These are phyloP conservation scores for Acleris cristana DNA, from an alignment of 2,888 invertebrate genomes.

Conservation along the genomic window DNA sequence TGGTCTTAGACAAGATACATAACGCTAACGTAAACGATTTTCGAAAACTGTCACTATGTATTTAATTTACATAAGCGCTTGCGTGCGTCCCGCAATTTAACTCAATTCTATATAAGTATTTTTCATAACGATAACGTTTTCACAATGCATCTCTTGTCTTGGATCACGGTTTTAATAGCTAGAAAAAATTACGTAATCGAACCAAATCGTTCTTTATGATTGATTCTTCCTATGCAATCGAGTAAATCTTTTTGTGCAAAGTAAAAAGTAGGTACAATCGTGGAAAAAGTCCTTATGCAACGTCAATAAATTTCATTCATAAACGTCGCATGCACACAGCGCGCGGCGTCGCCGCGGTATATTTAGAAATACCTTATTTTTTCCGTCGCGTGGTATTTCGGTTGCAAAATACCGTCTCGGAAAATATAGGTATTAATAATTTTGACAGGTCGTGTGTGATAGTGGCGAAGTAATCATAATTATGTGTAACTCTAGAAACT, in stretches of 20 bases:
- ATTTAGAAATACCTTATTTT: conserved; percentile 63
- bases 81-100: no score
- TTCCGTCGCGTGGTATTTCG: conserved; percentile 66
- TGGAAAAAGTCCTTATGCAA: conserved; percentile 37
- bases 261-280: conserved; percentile 6
- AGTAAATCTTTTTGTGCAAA: background rate
- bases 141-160: no score
- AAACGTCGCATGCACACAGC: conserved; percentile 50
- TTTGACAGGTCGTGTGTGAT: conserved; percentile 13
- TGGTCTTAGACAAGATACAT: no score
- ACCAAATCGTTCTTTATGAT: no score
- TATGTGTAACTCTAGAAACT: background rate
- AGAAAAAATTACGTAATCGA: no score
- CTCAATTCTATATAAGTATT: no score
- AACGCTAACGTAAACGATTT: no score
- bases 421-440: conserved; percentile 37
- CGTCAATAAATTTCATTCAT: conserved; percentile 59
- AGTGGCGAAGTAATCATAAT: background rate
- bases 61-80: no score
- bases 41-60: no score
- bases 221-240: no score
- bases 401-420: conserved; percentile 65
- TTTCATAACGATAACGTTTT: no score
- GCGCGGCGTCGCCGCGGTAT: conserved; percentile 55
- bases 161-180: no score